Base-by-base conservation (phyloP, 2,113 vertebrate genomes). In the Centropus unirufus region DNA sequence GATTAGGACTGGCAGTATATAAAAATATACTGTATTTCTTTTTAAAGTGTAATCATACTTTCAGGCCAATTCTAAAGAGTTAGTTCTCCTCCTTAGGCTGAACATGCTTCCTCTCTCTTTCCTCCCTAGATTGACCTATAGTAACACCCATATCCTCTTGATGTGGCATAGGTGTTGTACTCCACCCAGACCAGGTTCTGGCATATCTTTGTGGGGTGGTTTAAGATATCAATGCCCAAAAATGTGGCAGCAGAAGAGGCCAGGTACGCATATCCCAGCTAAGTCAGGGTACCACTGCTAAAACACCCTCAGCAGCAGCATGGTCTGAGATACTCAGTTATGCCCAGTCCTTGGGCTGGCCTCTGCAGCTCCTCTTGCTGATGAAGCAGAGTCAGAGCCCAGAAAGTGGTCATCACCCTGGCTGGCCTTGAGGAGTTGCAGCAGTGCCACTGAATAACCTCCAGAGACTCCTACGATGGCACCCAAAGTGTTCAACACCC, bases 241-340 rank as follows among this genome's bases (percentile, higher is more conserved):
- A 78, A 17, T 4, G 18, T 62, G 47, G 14, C 46, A 82, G 62
- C 47, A 79, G 54, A 75, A 78, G 29, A 79, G 22, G 44, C 36
- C 34, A 70, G 51, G 15, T 29, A 63, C 6, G 6, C 0, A 0
- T 29, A 34, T 87, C 20, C 39, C 58, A 63, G 27, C 30, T 78
- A 30, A 51, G 4, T 51, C 40, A 52, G 49, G 24, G 7, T 44
- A 20, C 58, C 36, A 4, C 27, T 49, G 55, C 69, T 87, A 14
- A 58, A 70, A 42, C 21, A 11, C 8, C 22, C 22, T 39, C 32
- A 29, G 29, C 17, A 26, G 12, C 51, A 77, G 46, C 36, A 20
- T 14, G 26, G 0, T 0, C 26, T 55, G 46, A 40, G 77, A 8
- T 62, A 59, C 19, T 69, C 42, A 3, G n/a, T 30, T 61, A 55